Evolutionary conservation across 2,888 invertebrate genomes (phyloP).

Genomic region (Thymelicus sylvestris): DNA sequence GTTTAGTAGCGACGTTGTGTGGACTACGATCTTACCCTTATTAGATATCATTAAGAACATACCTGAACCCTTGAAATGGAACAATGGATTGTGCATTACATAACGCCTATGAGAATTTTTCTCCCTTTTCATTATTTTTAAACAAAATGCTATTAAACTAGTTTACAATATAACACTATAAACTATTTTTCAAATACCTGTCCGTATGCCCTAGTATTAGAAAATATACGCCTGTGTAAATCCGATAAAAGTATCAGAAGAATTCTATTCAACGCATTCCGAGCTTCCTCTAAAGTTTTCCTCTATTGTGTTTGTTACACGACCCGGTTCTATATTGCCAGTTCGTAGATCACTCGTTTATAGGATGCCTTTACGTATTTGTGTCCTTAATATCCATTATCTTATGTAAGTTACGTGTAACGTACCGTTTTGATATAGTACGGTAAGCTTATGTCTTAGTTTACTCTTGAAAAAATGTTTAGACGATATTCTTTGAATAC

Average conservation of each 20-base stretch:
- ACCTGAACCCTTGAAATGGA: too few species aligned
- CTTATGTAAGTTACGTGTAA: background rate
- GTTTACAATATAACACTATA: background rate
- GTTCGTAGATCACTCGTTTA: background rate
- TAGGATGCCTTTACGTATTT: slow-evolving; percentile 3
- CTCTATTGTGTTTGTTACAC: slow-evolving; percentile 20
- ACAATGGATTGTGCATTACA: too few species aligned
- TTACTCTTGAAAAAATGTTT: too few species aligned
- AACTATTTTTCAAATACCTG: background rate
- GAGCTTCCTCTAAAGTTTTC: slow-evolving; percentile 45
- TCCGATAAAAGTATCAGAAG: slow-evolving; percentile 61
- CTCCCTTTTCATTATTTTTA: too few species aligned
- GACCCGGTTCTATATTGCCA: background rate
- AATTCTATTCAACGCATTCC: slow-evolving; percentile 67
- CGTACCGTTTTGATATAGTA: too few species aligned
- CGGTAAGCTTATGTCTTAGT: too few species aligned
- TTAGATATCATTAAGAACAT: too few species aligned
- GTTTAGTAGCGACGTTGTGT: too few species aligned
- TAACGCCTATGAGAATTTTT: too few species aligned
- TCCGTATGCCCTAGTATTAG: background rate
- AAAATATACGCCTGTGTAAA: slow-evolving; percentile 43
- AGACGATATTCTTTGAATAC: too few species aligned
- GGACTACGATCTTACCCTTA: too few species aligned
- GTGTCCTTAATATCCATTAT: background rate
- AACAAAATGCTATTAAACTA: background rate